These are phyloP conservation scores for Sebastes fasciatus DNA, from an alignment of 2,113 vertebrate genomes.

Conservation along the genomic window DNA sequence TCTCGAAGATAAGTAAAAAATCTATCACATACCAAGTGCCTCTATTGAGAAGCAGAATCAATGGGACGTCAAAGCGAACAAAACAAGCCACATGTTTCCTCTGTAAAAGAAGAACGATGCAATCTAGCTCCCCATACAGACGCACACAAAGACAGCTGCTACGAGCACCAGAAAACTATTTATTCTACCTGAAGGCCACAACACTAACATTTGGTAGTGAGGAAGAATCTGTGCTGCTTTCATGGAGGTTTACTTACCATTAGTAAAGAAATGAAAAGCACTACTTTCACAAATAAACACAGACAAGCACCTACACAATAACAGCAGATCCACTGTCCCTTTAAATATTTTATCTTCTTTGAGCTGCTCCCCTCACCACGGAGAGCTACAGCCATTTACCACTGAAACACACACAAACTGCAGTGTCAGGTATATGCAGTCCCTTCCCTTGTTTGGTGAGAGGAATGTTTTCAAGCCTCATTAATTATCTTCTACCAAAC, in stretches of 20 bases:
- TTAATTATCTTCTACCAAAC: slow-evolving; percentile 22
- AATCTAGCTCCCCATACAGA: background rate
- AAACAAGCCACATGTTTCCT: background rate
- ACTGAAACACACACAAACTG: slow-evolving; percentile 6
- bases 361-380: slow-evolving; percentile 12
- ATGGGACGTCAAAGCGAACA: background rate
- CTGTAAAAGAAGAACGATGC: background rate
- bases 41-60: slow-evolving; percentile 1
- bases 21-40: background rate
- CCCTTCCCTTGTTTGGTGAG: slow-evolving; percentile 26
- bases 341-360: slow-evolving; percentile 40
- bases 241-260: background rate
- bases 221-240: background rate
- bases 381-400: slow-evolving; percentile 25
- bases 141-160: background rate
- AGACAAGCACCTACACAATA: background rate
- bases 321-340: background rate
- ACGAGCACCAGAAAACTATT: background rate
- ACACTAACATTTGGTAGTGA: background rate
- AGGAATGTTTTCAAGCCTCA: slow-evolving; percentile 42
- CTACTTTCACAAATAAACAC: background rate
- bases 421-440: slow-evolving; percentile 43
- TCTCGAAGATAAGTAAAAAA: background rate
- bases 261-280: background rate
- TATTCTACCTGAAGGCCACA: background rate